These are phyloP conservation scores for Therioaphis trifolii DNA, from an alignment of 2,888 invertebrate genomes.

Conservation along the genomic window DNA sequence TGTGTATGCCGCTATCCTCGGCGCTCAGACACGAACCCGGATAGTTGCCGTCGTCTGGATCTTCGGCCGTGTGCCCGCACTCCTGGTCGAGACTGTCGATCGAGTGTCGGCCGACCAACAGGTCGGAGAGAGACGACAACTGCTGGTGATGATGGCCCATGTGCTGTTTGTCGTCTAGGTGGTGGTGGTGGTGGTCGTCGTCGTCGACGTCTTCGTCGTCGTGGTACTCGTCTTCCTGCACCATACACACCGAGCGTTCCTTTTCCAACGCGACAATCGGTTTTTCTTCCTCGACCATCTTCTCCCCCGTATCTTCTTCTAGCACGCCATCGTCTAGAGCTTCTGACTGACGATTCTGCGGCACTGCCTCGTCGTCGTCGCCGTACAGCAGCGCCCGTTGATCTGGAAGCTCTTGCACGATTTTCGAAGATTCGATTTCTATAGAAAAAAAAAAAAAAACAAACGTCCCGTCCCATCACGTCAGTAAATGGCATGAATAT, in stretches of 20 bases:
- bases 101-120: constrained; percentile 52
- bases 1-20: constrained; percentile 84
- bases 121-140: constrained; percentile 40
- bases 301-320: not conserved
- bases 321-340: not conserved
- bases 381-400: not conserved
- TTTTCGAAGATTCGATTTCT: not conserved
- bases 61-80: constrained; percentile 47
- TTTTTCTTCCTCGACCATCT: constrained; percentile 40
- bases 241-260: constrained; percentile 29
- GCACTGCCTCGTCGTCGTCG: not conserved
- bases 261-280: constrained; percentile 57
- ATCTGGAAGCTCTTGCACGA: not conserved
- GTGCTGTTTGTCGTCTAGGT: constrained; percentile 11
- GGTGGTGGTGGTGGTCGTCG: not conserved
- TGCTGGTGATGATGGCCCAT: not conserved
- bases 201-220: constrained; percentile 19
- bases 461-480: not conserved
- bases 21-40: constrained; percentile 71
- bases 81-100: constrained; percentile 59
- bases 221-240: constrained; percentile 34
- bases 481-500: too few relatives aligned
- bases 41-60: constrained; percentile 69
- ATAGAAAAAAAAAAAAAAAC: not conserved
- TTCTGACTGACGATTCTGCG: not conserved